Conservation (phyloP, 2,797 vertebrate genomes). For the Manis pentadactyla region DNA sequence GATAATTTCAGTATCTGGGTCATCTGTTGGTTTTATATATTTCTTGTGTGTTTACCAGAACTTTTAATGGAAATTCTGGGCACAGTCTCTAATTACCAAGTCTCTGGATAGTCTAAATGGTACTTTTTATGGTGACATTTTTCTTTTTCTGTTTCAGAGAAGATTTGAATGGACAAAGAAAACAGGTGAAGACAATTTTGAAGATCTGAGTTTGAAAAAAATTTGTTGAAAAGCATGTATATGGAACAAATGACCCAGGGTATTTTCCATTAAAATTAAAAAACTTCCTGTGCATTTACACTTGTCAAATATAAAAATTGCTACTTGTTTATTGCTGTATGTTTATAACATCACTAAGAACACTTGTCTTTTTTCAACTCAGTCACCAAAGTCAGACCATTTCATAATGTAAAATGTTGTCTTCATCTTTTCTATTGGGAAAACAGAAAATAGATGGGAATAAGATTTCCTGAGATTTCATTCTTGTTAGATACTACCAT, state of each 20-base stretch:
- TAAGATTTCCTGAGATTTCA: neutral
- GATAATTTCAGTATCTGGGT: neutral
- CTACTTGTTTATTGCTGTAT: neutral
- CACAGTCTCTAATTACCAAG: neutral
- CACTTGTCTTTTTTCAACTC: neutral
- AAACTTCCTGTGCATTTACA: neutral
- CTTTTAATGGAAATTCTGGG: neutral
- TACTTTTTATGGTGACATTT: neutral
- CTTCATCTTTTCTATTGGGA: neutral
- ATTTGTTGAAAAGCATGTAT: neutral
- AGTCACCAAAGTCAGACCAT: neutral
- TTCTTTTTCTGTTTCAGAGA: neutral
- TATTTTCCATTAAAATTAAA: constrained; percentile 29
- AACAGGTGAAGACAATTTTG: neutral
- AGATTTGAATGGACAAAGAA: neutral
- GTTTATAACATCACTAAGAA: neutral
- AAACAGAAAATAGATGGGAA: neutral
- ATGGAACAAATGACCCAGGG: neutral
- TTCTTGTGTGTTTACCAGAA: neutral
- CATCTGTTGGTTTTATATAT: neutral
- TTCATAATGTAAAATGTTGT: neutral
- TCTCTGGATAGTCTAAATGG: neutral
- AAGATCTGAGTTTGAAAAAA: constrained; percentile 17
- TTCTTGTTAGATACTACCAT: neutral
- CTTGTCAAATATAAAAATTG: constrained; percentile 30